Base-by-base conservation (phyloP, 2,797 vertebrate genomes). In the Gymnoscopelus braueri region DNA sequence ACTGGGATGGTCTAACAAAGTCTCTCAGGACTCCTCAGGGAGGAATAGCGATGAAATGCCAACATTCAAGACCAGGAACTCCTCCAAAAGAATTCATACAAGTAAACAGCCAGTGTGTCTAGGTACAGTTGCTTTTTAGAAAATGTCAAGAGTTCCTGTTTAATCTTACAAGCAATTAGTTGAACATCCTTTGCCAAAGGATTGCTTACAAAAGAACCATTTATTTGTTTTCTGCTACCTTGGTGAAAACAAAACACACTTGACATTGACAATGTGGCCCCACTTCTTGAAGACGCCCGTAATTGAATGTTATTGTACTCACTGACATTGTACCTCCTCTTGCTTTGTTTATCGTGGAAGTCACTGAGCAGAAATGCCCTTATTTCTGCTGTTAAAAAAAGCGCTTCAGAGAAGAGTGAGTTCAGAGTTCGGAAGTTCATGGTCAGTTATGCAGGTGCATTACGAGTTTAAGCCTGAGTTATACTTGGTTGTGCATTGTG, bases 81-180 rank as follows among this genome's bases (percentile, higher is more conserved):
- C 60, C 53, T 23, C 44, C 47, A 49, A 64, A 55, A 49, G 60
- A 48, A 67, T 67, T 77, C 55, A 15, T 60, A 65, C 63, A 23
- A 19, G 53, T 23, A 13, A 60, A 78, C 50, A 24, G 2, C 65
- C 62, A 55, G 44, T 59, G 32, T 35, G 29, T 77, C 14, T 44
- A 44, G 39, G 39, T 9, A 44, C 39, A 12, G 13, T 47, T 48
- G 64, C 67, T 78, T 81, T 79, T 75, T 53, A 47, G 29, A 64
- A 80, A 72, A 74, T 63, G 73, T 88, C 67, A 79, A 87, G 84
- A 81, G 71, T 90, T 88, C 86, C 86, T 88, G 78, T 86, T 81
- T 74, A 53, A 73, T 78, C 76, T 77, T 74, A 64, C 60, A 65
- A 52, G 76, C 67, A 85, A 88, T 90, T 87, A 86, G 65, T 23